phyloP scores from a whole-genome alignment of 2,113 vertebrate species.

The Excalfactoria chinensis region DNA sequence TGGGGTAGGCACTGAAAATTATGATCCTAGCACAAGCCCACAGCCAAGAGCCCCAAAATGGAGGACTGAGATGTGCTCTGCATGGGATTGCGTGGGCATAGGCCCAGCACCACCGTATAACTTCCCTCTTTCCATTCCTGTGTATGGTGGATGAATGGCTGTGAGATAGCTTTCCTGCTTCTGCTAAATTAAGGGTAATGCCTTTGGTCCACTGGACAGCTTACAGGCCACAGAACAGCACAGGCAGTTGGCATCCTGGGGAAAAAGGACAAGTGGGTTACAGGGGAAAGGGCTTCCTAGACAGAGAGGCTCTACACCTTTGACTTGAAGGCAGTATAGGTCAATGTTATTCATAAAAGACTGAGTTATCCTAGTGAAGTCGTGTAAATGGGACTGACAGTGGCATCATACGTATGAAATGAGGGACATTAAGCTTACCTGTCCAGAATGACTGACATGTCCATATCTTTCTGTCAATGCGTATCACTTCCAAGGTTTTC shows the following conservation, averaged over 20 bases:
- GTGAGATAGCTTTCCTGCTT: background rate
- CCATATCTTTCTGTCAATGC: background rate
- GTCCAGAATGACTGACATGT: background rate
- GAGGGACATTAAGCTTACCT: background rate
- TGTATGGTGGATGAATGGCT: background rate
- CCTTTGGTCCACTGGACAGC: background rate
- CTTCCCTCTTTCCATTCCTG: background rate
- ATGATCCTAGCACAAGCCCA: background rate
- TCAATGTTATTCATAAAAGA: background rate
- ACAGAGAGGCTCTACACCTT: background rate
- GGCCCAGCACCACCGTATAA: too few species aligned
- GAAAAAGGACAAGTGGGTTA: background rate
- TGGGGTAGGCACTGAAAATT: background rate
- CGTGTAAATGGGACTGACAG: too few species aligned
- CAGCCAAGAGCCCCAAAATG: background rate
- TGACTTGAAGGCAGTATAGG: background rate
- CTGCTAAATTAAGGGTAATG: background rate
- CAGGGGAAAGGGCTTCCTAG: fast-evolving
- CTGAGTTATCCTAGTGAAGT: background rate
- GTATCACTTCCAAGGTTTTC: background rate
- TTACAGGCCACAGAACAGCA: background rate
- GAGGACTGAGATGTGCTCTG: background rate
- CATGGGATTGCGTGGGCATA: fast-evolving
- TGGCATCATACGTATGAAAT: background rate
- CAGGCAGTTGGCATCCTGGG: background rate